Base-by-base conservation (phyloP, 2,888 invertebrate genomes). In the Plagiodera versicolora region DNA sequence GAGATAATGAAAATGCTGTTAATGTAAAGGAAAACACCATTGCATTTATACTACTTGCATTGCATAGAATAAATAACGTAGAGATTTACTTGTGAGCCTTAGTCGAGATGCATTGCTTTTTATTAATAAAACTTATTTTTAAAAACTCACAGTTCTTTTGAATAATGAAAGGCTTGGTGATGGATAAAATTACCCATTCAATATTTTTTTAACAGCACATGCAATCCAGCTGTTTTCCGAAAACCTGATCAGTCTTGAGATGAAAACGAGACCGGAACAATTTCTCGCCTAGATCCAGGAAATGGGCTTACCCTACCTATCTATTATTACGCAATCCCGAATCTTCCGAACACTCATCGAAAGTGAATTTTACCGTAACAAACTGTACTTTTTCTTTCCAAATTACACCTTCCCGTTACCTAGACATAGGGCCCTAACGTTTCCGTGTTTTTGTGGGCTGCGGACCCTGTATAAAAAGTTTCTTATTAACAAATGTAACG, bases 401-500 rank as follows among this genome's bases (percentile, higher is more conserved):
- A 57, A 54, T 45, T 24, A 10, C 44, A 47, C 20, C n/a, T 54
- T 44, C 61, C 61, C 61, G 61, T 61, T 61, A 56, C 3, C 39
- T 11, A n/a, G 35, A 20, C 9, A 19, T 16, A 20, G 14, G 19
- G 44, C 44, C 44, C 16, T n/a, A 32, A 55, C 53, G 54, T 45
- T 61, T 61, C 61, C 61, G 53, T 39, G 57, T 61, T 53, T 53
- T 53, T 53, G 44, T 53, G 24, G 53, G 39, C 39, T 39, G n/a
- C 39, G 20, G 24, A 44, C 44, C 53, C 24, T 3, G 24, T 24
- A 24, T 6, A 14, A 57, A 58, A 56, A 58, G 51, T 24, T 52
- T 57, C 52, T 51, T 65, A 58, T 63, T 61, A 58, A 58, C n/a
- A 51, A 55, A 52, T 51, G 63, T 53, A 63, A 65, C 63, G 63